Percentiles rank a stretch among this genome's conserved stretches.
Evolutionary conservation across 2,888 invertebrate genomes (phyloP).

Genomic region (Drosophila gaucha): DNA sequence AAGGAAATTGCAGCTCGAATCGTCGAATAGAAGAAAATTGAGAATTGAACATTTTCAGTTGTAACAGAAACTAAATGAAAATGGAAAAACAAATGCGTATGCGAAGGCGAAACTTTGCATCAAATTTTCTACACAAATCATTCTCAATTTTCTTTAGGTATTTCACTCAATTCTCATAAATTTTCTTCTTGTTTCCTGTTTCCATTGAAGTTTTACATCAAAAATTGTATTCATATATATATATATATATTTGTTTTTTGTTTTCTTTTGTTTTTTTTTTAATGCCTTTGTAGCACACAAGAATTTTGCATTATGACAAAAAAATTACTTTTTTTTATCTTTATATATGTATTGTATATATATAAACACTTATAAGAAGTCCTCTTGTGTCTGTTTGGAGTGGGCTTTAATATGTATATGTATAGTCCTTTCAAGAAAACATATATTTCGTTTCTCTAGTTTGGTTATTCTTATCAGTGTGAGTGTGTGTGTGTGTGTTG

Average conservation of each 20-base stretch:
- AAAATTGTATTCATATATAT: conserved; percentile 46
- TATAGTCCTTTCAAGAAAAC: conserved; percentile 32
- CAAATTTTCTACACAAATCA: conserved; percentile 18
- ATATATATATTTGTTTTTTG: neutral
- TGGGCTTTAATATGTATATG: conserved; percentile 34
- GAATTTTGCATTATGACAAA: conserved; percentile 71
- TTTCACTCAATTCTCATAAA: conserved; percentile 28
- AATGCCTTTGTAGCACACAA: conserved; percentile 51
- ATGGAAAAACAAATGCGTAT: conserved; percentile 13
- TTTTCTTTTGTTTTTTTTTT: conserved; percentile 7
- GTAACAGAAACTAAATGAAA: neutral
- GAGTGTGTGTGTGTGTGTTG: conserved; percentile 17
- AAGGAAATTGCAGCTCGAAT: conserved; percentile 58
- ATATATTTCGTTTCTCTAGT: conserved; percentile 7
- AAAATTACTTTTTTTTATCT: conserved; percentile 39
- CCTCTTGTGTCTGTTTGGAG: conserved; percentile 36
- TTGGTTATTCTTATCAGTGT: conserved; percentile 21
- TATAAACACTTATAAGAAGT: conserved; percentile 74
- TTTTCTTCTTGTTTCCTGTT: conserved; percentile 24
- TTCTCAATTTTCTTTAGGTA: conserved; percentile 3
- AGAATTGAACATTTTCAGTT: neutral
- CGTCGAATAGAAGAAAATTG: conserved; percentile 47
- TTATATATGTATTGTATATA: conserved; percentile 53
- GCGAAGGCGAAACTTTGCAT: conserved; percentile 3
- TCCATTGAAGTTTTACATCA: conserved; percentile 60